phyloP scores from a whole-genome alignment of 2,797 vertebrate genomes.

The Acanthis flammea region DNA sequence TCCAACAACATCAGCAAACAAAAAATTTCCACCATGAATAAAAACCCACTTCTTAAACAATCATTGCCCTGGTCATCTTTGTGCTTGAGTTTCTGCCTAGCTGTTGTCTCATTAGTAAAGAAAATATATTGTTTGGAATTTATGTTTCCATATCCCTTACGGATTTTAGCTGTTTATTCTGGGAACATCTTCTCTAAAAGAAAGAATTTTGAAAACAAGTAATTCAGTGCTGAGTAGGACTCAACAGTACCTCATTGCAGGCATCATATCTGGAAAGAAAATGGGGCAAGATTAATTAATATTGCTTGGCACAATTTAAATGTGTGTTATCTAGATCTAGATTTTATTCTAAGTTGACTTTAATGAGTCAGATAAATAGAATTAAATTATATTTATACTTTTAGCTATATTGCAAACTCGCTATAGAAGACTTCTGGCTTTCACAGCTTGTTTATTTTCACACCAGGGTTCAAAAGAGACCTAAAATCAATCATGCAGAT shows the following conservation, averaged over 20 bases:
- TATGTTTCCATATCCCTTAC: neutral
- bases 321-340: neutral
- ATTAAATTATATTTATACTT: neutral
- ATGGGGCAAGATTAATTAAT: neutral
- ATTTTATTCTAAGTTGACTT: neutral
- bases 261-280: neutral
- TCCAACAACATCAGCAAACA: neutral
- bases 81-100: neutral
- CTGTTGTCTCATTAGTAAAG: neutral
- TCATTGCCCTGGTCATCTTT: neutral
- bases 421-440: neutral
- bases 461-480: neutral
- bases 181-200: neutral
- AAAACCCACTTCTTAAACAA: accelerated
- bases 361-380: neutral
- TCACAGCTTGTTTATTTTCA: neutral
- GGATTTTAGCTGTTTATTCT: neutral
- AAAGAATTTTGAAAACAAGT: neutral
- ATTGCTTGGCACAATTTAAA: neutral
- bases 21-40: neutral
- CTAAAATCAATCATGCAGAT: neutral
- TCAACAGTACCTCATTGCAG: neutral
- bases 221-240: neutral
- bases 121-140: neutral
- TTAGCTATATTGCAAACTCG: neutral